Percentiles rank a stretch among this genome's conserved stretches.
Conservation (phyloP, 2,797 vertebrate genomes). For the Huso huso region DNA sequence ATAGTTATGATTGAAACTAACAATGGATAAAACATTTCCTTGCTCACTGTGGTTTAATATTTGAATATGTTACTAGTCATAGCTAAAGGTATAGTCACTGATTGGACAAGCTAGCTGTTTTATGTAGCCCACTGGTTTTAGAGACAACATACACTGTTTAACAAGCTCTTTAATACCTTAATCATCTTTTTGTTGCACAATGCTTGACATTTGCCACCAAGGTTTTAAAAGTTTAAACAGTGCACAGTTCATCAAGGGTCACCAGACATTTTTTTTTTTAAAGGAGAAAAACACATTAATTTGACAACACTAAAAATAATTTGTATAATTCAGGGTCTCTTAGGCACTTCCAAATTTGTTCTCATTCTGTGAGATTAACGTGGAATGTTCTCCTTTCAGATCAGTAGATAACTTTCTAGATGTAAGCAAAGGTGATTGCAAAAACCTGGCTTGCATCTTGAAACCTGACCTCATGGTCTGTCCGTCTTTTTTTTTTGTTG, state of each 20-base stretch:
- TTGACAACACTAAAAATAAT: not conserved
- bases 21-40: no score
- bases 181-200: conserved; percentile 8
- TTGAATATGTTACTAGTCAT: not conserved
- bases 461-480: not conserved
- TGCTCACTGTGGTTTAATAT: conserved; percentile 3
- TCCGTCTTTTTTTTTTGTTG: not conserved
- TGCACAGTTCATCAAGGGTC: conserved; percentile 10
- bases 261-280: conserved; percentile 10
- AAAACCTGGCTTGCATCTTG: not conserved
- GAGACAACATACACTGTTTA: conserved; percentile 12
- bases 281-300: not conserved
- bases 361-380: not conserved
- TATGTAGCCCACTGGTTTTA: conserved; percentile 8
- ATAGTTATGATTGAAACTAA: no score
- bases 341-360: not conserved
- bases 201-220: conserved; percentile 5
- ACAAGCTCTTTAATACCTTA: conserved; percentile 10
- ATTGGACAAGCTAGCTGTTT: not conserved
- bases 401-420: no score
- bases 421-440: not conserved
- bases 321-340: not conserved
- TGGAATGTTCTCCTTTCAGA: no score
- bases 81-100: not conserved
- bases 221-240: not conserved